phyloP scores from a whole-genome alignment of 2,797 vertebrate species.

The Sardinella longiceps region DNA sequence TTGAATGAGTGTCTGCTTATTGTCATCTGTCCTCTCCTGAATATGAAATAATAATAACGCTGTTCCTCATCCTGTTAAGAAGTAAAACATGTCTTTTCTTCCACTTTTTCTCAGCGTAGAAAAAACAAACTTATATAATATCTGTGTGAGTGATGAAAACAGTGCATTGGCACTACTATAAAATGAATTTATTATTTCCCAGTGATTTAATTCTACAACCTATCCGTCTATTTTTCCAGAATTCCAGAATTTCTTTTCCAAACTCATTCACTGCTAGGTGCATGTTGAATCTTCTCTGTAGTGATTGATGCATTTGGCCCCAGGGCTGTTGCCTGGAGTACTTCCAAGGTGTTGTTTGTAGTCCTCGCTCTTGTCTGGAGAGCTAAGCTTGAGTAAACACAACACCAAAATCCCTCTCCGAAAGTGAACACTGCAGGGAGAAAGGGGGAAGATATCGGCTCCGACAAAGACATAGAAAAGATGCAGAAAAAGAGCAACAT shows the following conservation, averaged over 20 bases:
- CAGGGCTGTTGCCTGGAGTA: background rate
- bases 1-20: background rate
- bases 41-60: background rate
- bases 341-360: constrained; percentile 19
- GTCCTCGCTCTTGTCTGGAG: constrained; percentile 1
- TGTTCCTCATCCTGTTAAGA: background rate
- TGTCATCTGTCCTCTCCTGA: background rate
- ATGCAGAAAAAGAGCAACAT: background rate
- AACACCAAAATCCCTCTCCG: background rate
- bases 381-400: constrained; percentile 18
- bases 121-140: background rate
- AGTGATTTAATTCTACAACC: background rate
- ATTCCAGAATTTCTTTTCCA: too few species aligned
- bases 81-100: background rate
- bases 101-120: background rate
- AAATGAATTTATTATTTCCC: background rate
- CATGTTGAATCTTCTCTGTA: background rate
- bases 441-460: background rate
- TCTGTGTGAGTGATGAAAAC: background rate
- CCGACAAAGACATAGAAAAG: background rate
- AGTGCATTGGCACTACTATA: background rate
- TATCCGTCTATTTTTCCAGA: background rate
- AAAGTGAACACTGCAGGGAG: background rate
- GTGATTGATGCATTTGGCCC: background rate
- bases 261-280: too few species aligned